These are phyloP conservation scores for Ooceraea biroi DNA, from an alignment of 1,140 invertebrate species.

Conservation along the genomic window DNA sequence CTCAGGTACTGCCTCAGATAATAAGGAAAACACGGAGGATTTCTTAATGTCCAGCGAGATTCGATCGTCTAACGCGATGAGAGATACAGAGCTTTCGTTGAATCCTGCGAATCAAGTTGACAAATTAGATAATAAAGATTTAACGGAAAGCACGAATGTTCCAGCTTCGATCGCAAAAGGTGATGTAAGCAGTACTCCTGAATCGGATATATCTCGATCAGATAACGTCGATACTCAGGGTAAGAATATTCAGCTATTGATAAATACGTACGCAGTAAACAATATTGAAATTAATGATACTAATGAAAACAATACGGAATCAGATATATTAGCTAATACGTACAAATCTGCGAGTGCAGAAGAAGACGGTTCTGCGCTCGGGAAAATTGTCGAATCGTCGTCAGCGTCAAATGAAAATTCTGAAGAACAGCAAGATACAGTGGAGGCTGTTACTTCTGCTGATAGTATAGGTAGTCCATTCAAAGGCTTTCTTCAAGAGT, in stretches of 20 bases:
- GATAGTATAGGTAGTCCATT: slow-evolving; percentile 65
- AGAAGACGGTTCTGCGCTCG: not conserved
- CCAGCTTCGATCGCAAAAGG: not conserved
- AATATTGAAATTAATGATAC: not conserved
- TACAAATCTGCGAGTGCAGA: not conserved
- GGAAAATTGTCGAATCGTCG: not conserved
- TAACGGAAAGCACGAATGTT: not conserved
- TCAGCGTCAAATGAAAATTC: not conserved
- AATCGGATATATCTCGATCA: not conserved
- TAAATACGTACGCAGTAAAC: not conserved
- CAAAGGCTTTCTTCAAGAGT: slow-evolving; percentile 65
- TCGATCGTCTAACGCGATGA: not conserved
- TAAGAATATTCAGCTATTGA: not conserved
- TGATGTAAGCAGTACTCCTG: not conserved
- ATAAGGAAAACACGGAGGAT: not conserved
- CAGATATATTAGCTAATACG: not conserved
- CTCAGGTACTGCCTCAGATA: not conserved
- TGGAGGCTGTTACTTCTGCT: slow-evolving; percentile 2
- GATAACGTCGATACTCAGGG: not conserved
- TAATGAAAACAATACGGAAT: slow-evolving; percentile 5
- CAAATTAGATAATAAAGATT: not conserved
- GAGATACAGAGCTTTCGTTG: not conserved
- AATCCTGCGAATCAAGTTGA: not conserved
- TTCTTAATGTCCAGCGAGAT: not conserved
- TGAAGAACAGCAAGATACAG: not conserved